Conservation (phyloP, 2,888 invertebrate genomes). For the Drosophila nigricruria region DNA sequence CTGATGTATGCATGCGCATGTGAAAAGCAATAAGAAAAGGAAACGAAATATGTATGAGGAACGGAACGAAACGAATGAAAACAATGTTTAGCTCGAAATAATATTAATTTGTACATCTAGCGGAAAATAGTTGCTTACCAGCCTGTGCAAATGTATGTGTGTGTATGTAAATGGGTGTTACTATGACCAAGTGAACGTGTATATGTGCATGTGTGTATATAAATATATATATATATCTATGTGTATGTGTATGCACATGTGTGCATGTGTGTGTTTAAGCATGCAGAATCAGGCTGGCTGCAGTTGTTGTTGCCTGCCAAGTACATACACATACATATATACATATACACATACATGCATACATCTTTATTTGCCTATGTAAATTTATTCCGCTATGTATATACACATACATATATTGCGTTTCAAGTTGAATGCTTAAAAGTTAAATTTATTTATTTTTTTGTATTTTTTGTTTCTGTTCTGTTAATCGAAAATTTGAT, state of each 20-base stretch:
- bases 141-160: constrained; percentile 2
- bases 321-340: constrained; percentile 22
- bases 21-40: constrained; percentile 29
- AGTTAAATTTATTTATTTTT: constrained; percentile 10
- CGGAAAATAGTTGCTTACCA: constrained; percentile 16
- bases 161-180: constrained; percentile 17
- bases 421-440: constrained; percentile 23
- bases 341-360: constrained; percentile 1
- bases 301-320: constrained; percentile 60
- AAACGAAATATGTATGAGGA: constrained; percentile 23
- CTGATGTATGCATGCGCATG: constrained; percentile 48
- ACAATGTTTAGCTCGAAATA: constrained; percentile 41
- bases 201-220: not conserved
- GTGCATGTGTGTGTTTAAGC: constrained; percentile 28
- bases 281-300: constrained; percentile 47
- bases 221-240: not conserved
- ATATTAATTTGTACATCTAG: constrained; percentile 6
- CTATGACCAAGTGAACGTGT: constrained; percentile 17
- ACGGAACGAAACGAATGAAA: constrained; percentile 23
- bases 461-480: constrained; percentile 28
- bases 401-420: constrained; percentile 35
- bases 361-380: constrained; percentile 5
- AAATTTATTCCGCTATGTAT: constrained; percentile 6
- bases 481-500: constrained; percentile 51
- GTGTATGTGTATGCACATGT: not conserved